Evolutionary conservation across 2,113 vertebrate genomes (phyloP).

Genomic region (Osmerus mordax): DNA sequence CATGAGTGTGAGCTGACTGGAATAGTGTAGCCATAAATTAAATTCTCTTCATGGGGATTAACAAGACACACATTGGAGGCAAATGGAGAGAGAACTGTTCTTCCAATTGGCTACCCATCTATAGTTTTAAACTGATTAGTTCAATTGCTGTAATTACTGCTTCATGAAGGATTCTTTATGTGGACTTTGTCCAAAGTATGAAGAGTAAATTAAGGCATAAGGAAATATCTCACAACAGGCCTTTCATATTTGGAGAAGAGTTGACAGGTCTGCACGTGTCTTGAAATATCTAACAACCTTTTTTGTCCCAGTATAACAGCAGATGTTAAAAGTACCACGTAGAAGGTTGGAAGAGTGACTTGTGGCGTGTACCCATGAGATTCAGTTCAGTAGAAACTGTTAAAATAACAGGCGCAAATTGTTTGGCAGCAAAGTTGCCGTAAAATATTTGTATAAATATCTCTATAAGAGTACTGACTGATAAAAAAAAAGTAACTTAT

Average conservation of each 20-base stretch:
- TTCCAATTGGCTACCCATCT: conserved; percentile 13
- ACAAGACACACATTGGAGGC: conserved; percentile 40
- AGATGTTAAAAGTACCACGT: background rate
- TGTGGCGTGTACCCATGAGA: background rate
- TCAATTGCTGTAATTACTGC: background rate
- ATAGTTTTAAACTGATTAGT: background rate
- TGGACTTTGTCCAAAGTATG: too few species aligned
- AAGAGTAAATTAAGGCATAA: too few species aligned
- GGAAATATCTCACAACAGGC: too few species aligned
- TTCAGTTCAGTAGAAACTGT: background rate
- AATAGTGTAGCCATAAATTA: conserved; percentile 36
- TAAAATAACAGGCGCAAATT: background rate
- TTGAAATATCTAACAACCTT: background rate
- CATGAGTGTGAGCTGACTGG: conserved; percentile 48
- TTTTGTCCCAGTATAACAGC: background rate
- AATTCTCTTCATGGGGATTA: conserved; percentile 46
- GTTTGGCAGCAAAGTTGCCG: too few species aligned
- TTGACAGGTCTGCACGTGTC: too few species aligned
- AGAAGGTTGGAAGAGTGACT: too few species aligned
- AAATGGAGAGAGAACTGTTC: conserved; percentile 29
- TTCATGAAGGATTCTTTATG: too few species aligned
- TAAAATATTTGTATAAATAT: too few species aligned
- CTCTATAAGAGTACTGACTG: too few species aligned
- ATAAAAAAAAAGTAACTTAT: too few species aligned
- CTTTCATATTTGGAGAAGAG: too few species aligned